Evolutionary conservation across 2,113 vertebrate species (phyloP), one percentile per base, ranked within the genome.

Genomic region (Zosterops hypoxanthus): DNA sequence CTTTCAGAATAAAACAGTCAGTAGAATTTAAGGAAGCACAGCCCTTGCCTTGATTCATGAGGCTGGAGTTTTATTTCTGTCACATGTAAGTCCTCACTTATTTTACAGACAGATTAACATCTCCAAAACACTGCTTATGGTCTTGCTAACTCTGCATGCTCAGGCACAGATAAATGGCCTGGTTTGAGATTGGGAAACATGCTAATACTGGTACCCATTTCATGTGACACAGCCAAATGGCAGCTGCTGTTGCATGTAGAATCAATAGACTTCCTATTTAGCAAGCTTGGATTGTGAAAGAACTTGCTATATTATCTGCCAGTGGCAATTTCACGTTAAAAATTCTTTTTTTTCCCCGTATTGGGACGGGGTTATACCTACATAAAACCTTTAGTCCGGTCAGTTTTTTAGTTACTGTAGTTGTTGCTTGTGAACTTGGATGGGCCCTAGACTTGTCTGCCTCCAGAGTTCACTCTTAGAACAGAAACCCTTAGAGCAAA

Each of bases 301-400:
- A 77, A 20, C 41, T 70, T 71, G 50, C 28, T 69, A 18, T 18
- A 8, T 87, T 41, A 21, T 19, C 31, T 76, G 20, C n/a, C 53
- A 0, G 0, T 85, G 78, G 70, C 49, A 71, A 49, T 76, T 69
- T 36, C 41, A 36, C 34, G 49, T 66, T 88, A 29, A n/a, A 15
- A 39, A 39, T 39, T 39, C 39, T 1, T n/a, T 70, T 34, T 64
- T 64, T 41, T 36, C 31, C 10, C 0, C 0, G 0, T 29, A 14
- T 41, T 34, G 39, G 64, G 57, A 14, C 18, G 57, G 56, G 22
- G 9, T 66, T 78, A 12, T 61, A 80, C 28, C 22, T 76, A 3
- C 6, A 8, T 6, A 10, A 53, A 21, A 71, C 39, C 9, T 46
- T 86, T 9, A 23, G 2, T 42, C 26, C 71, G 21, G 36, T 49